Percentiles rank a stretch among this genome's conserved stretches.
Evolutionary conservation across 2,888 invertebrate species (phyloP).

Genomic region (Ophonus ardosiacus): DNA sequence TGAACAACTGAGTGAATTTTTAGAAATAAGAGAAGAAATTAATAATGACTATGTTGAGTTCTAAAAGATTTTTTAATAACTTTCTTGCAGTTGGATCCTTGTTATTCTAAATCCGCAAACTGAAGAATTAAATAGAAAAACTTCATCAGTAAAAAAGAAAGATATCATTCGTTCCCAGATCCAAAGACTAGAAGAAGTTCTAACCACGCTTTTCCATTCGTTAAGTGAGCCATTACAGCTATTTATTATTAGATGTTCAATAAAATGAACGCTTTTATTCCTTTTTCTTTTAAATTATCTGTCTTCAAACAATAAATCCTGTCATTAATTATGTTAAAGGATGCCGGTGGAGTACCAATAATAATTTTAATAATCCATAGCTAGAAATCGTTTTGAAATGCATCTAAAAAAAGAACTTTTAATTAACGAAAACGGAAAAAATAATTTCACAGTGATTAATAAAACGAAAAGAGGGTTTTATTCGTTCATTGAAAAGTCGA

Average conservation of each 20-base stretch:
- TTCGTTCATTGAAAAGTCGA: constrained; percentile 61
- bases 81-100: too few relatives aligned
- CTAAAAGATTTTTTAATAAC: too few relatives aligned
- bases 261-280: neutral
- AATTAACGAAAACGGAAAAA: constrained; percentile 52
- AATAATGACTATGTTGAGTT: too few relatives aligned
- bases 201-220: too few relatives aligned
- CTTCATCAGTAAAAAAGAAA: too few relatives aligned
- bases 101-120: too few relatives aligned
- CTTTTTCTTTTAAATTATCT: neutral
- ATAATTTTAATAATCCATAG: constrained; percentile 14
- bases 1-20: too few relatives aligned
- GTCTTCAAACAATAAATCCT: neutral
- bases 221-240: too few relatives aligned
- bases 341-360: neutral
- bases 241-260: neutral
- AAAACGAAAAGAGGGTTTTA: constrained; percentile 60
- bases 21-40: too few relatives aligned
- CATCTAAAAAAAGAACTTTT: constrained; percentile 17
- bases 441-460: constrained; percentile 52
- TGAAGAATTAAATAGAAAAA: too few relatives aligned
- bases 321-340: neutral
- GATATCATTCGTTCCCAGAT: too few relatives aligned
- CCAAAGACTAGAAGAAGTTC: too few relatives aligned
- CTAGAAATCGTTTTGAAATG: neutral